Base-by-base conservation (phyloP, 2,888 invertebrate species). In the Halictus ligatus region DNA sequence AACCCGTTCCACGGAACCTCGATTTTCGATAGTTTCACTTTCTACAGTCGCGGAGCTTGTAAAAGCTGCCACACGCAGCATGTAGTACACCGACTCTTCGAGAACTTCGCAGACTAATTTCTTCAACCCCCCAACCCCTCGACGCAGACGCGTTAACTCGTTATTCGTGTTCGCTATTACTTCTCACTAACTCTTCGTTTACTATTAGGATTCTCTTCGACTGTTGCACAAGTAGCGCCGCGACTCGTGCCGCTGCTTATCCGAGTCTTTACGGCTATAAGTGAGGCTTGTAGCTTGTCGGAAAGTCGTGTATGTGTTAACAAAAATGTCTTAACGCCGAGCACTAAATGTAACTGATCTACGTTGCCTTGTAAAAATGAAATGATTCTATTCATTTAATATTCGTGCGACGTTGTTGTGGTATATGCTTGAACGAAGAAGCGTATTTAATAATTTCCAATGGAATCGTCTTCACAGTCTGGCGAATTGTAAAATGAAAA, bases 1-100 rank as follows among this genome's bases (percentile, higher is more conserved):
- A 2, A 29, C 64, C 25, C 64, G 15, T 29, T 29, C 15, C 64
- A 29, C 29, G 15, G 64, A 64, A 64, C 2, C 29, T 7, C 64
- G 64, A 29, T 64, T 64, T 64, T 64, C 29, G 29, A 64, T 64
- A 64, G 64, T 64, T 64, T 64, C 64, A 15, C 64, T 64, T 64
- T 64, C 64, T 64, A 29, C 29, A 15, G 29, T 12, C 60, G 60
- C 60, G 60, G 29, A 29, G 29, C 29, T 29, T 8, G 18, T 18
- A 35, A 18, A 69, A 67, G 29, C 29, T 67, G 67, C 18, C 18
- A 29, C 8, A 69, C 64, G 29, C 25, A 29, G 7, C 29, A 6
- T 64, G 64, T 29, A 15, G 15, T 64, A 15, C 64, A 13, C 64
- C 13, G 25, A 13, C 29, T 13, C 7, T 29, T 25, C 64, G 15